Evolutionary conservation across 1,140 invertebrate species (phyloP).

Genomic region (Drosophila murphyi): DNA sequence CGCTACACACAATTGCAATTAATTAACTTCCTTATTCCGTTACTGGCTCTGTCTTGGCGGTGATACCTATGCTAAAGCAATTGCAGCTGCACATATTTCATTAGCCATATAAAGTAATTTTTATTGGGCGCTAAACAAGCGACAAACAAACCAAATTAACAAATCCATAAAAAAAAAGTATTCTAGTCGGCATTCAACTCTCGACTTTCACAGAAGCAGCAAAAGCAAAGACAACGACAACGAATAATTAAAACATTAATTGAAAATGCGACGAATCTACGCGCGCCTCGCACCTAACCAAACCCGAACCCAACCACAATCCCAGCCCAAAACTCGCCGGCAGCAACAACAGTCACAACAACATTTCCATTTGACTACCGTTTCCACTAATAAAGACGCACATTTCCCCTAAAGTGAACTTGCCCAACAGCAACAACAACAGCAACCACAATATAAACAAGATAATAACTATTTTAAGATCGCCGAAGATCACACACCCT

Average conservation of each 20-base stretch:
- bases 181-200: not conserved
- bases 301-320: not conserved
- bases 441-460: not conserved
- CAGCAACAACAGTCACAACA: constrained; percentile 13
- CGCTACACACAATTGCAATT: not conserved
- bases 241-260: constrained; percentile 50
- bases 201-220: constrained; percentile 25
- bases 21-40: not conserved
- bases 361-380: constrained; percentile 32
- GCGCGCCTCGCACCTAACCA: not conserved
- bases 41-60: not conserved
- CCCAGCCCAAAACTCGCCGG: not conserved
- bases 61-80: constrained; percentile 26
- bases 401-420: constrained; percentile 14
- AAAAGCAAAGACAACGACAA: not conserved
- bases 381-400: constrained; percentile 31
- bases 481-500: not conserved
- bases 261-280: constrained; percentile 27
- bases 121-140: constrained; percentile 14
- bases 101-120: constrained; percentile 23
- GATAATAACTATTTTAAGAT: not conserved
- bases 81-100: constrained; percentile 1
- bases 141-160: constrained; percentile 16
- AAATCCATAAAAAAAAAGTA: constrained; percentile 3
- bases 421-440: not conserved